These are phyloP conservation scores for Ariopsis seemanni DNA, from an alignment of 2,113 vertebrate genomes.

Conservation along the genomic window DNA sequence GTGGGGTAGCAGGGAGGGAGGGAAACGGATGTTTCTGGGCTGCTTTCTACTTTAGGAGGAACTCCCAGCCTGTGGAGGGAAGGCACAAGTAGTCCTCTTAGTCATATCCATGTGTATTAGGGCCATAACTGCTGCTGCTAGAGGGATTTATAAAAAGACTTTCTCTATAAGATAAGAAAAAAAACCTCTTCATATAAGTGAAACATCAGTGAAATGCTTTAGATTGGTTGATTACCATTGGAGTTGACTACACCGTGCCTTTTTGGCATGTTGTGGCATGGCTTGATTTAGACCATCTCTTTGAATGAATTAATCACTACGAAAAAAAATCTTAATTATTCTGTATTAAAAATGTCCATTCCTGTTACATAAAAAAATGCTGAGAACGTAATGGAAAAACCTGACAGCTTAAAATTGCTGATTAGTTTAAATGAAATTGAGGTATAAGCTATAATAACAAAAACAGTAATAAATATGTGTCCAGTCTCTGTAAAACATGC, in stretches of 20 bases:
- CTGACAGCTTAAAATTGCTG: not conserved
- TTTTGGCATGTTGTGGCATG: conserved; percentile 21
- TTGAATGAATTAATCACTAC: not conserved
- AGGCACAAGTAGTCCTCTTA: conserved; percentile 90
- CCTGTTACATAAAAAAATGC: not conserved
- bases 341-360: not conserved
- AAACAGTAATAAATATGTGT: conserved; percentile 23
- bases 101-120: conserved; percentile 76
- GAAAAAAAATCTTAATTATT: not conserved
- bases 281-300: not conserved
- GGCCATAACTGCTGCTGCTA: conserved; percentile 35
- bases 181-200: not conserved
- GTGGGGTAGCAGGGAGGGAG: conserved; percentile 72
- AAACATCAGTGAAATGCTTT: conserved; percentile 3
- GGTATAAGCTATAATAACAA: conserved; percentile 20
- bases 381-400: not conserved
- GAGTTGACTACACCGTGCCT: not conserved
- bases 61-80: conserved; percentile 97
- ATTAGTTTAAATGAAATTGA: conserved; percentile 33
- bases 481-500: conserved; percentile 35
- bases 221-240: not conserved
- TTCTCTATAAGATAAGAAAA: not conserved
- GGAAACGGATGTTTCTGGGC: conserved; percentile 80
- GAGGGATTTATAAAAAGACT: conserved; percentile 5
- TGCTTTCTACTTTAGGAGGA: conserved; percentile 96